phyloP scores from a whole-genome alignment of 37 sponge, comb jelly and placozoan species.

The Ianthella basta region DNA sequence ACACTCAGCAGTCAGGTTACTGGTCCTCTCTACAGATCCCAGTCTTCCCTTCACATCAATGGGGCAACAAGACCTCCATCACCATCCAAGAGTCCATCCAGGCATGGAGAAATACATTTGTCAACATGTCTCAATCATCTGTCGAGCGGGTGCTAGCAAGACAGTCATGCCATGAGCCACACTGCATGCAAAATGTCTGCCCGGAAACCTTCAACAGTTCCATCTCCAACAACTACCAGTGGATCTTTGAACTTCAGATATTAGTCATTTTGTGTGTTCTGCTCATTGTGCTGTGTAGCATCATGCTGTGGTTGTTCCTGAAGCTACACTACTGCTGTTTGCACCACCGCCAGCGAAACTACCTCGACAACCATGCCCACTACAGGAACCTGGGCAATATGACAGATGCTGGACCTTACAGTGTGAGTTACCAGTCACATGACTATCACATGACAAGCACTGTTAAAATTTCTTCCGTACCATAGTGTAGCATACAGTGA shows the following conservation, averaged over 20 bases:
- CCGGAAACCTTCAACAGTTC: background rate
- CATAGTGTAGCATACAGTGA: no score
- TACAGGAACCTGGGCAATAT: background rate
- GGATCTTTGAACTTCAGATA: background rate
- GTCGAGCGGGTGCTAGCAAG: background rate
- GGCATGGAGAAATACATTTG: background rate
- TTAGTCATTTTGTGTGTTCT: background rate
- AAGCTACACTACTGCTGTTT: background rate
- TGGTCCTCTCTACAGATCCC: background rate
- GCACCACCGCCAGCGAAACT: background rate
- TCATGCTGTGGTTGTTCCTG: background rate
- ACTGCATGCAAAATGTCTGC: background rate
- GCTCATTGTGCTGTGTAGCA: background rate
- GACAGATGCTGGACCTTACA: background rate
- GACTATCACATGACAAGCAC: background rate
- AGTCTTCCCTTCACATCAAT: background rate
- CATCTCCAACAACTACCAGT: background rate
- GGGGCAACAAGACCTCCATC: background rate
- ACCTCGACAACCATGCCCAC: background rate
- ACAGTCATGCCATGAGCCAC: background rate
- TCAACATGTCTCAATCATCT: background rate
- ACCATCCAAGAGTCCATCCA: background rate
- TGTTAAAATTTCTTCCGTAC: no score
- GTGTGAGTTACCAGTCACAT: background rate
- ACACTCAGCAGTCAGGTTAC: no score